Base-by-base conservation (phyloP, 2,113 vertebrate genomes). In the Micronycteris hirsuta region DNA sequence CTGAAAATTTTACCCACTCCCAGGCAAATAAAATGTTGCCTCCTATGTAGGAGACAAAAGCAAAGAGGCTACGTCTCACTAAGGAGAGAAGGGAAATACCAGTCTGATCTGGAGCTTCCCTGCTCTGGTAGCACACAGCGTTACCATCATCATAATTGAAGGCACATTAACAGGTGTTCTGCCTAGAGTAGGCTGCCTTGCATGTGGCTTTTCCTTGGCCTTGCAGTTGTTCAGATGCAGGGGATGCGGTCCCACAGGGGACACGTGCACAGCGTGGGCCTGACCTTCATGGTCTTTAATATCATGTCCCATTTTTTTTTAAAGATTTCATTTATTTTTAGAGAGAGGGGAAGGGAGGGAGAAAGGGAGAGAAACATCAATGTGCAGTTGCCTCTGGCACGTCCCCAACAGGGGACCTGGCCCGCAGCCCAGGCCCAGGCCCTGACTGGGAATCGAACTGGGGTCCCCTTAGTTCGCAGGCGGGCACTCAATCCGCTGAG, bases 1-100 rank as follows among this genome's bases (percentile, higher is more conserved):
- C 68, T 83, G 36, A 86, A 91, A 89, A 68, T 94, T 38, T 56
- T 41, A 96, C 73, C 67, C 95, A 28, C 45, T 77, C 9, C 31
- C 74, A 71, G 87, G 61, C 41, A 82, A 89, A 76, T 36, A 91
- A 91, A 91, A 74, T 22, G 45, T 41, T 80, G 36, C 45, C 63
- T 90, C 77, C 45, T 85, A 0, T 10, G 1, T 1, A 56, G 80
- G 58, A 84, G 52, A 87, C 65, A 63, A 71, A 94, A 74, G 84
- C 68, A 45, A 65, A 88, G 43, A 15, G 33, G 61, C 74, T 68
- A 26, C 24, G 1, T 70, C 19, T 96, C 26, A 1, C n/a, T 38
- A 52, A 77, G 45, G 74, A 20, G 68, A 86, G 47, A 91, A 85
- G 63, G 36, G 43, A 89, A 76, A 41, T 52, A 41, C 19, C 68